Percentiles rank a stretch among this genome's conserved stretches.
Conservation (phyloP, 1,140 invertebrate genomes). For the Ceratoteleas bidentatus region DNA sequence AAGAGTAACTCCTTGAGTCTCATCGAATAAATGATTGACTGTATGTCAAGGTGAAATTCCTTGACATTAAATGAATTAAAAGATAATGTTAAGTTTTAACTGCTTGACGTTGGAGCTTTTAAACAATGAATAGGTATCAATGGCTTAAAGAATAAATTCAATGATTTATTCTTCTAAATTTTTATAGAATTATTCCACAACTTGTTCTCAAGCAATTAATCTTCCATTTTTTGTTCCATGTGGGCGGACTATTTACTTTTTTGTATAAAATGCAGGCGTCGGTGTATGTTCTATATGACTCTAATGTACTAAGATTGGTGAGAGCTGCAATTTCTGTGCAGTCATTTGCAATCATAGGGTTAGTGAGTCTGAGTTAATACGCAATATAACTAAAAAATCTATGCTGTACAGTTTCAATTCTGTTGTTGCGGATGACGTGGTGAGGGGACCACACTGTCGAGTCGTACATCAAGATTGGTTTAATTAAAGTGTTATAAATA, state of each 20-base stretch:
- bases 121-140: too few species aligned
- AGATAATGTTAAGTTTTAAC: too few species aligned
- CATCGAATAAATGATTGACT: too few species aligned
- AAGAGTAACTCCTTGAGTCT: too few species aligned
- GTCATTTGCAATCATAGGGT: not conserved
- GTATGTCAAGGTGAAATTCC: too few species aligned
- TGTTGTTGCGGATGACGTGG: not conserved
- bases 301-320: constrained; percentile 5
- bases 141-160: too few species aligned
- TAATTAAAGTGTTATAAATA: constrained; percentile 7
- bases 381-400: constrained; percentile 6
- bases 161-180: too few species aligned
- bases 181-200: too few species aligned
- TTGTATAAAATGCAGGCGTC: constrained; percentile 10
- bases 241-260: constrained; percentile 1
- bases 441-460: constrained; percentile 13
- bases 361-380: not conserved
- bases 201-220: too few species aligned
- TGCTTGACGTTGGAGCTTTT: too few species aligned
- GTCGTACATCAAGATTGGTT: constrained; percentile 19
- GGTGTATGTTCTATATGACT: not conserved
- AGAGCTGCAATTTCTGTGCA: not conserved
- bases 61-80: too few species aligned
- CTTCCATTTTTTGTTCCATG: too few species aligned
- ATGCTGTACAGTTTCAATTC: constrained; percentile 14